A percentile compares a stretch with the other conserved stretches of the same genome.
Evolutionary conservation across 2,113 vertebrate species (phyloP).

Genomic region (Phalacrocorax aristotelis): DNA sequence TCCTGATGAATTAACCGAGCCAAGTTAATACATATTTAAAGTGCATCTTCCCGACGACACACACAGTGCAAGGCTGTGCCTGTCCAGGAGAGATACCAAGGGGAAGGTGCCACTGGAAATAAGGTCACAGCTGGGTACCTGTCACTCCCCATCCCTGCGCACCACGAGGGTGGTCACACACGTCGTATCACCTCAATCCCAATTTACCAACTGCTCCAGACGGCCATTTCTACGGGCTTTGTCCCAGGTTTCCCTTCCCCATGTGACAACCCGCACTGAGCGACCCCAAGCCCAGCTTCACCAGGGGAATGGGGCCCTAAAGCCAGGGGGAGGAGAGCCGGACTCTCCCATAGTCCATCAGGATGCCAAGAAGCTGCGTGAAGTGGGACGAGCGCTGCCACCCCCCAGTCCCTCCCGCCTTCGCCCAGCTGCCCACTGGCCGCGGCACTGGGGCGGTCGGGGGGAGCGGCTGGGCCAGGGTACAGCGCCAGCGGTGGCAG

Average conservation of each 20-base stretch:
- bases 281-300: not conserved
- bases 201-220: fast-evolving
- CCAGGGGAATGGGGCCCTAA: fast-evolving
- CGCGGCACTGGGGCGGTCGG: not conserved
- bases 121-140: not conserved
- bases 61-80: not conserved
- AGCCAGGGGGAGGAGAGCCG: fast-evolving
- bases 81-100: not conserved
- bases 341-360: fast-evolving
- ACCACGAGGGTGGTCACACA: fast-evolving
- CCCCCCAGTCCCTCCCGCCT: not conserved
- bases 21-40: not conserved
- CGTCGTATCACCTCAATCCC: fast-evolving
- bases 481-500: not conserved
- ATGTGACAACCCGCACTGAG: fast-evolving
- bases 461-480: not conserved
- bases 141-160: fast-evolving
- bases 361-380: not conserved
- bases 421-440: not conserved
- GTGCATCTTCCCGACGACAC: not conserved
- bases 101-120: not conserved
- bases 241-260: fast-evolving
- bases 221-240: fast-evolving
- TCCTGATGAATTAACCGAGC: not conserved
- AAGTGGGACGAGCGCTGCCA: not conserved